phyloP scores from a whole-genome alignment of 1,140 invertebrate species.

The Helicoverpa zea region DNA sequence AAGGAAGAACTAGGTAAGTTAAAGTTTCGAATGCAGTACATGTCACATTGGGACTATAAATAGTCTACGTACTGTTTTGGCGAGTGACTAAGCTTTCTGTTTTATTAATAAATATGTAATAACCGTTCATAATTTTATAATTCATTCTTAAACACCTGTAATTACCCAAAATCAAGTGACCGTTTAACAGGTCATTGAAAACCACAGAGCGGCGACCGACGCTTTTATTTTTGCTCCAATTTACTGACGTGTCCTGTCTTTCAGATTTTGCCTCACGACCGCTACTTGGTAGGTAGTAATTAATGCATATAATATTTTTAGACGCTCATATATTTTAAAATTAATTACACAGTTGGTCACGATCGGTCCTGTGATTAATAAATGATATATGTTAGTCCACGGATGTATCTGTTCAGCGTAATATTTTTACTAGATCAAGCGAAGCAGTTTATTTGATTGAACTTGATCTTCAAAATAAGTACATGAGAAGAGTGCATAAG shows the following conservation, averaged over 20 bases:
- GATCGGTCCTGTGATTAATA: neutral
- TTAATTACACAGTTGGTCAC: conserved; percentile 14
- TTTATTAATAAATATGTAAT: no score
- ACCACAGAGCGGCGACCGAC: neutral
- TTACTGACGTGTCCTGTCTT: neutral
- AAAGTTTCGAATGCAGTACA: neutral
- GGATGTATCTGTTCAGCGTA: no score
- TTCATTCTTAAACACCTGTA: neutral
- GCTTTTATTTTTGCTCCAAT: conserved; percentile 4
- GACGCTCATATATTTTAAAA: neutral
- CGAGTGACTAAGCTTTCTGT: no score
- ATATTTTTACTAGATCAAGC: no score
- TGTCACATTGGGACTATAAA: neutral
- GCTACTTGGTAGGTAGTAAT: neutral
- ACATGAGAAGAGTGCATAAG: no score
- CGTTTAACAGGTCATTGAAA: conserved; percentile 12
- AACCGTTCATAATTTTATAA: no score
- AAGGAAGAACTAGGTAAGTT: neutral
- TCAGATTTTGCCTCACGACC: neutral
- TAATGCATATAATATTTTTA: neutral
- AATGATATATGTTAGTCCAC: no score
- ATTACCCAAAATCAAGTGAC: neutral
- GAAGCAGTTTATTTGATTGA: neutral
- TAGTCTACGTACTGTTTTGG: neutral
- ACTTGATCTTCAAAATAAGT: neutral